Evolutionary conservation across 2,113 vertebrate species (phyloP), one percentile per base, ranked within the genome.

Genomic region (Nothoprocta perdicaria): DNA sequence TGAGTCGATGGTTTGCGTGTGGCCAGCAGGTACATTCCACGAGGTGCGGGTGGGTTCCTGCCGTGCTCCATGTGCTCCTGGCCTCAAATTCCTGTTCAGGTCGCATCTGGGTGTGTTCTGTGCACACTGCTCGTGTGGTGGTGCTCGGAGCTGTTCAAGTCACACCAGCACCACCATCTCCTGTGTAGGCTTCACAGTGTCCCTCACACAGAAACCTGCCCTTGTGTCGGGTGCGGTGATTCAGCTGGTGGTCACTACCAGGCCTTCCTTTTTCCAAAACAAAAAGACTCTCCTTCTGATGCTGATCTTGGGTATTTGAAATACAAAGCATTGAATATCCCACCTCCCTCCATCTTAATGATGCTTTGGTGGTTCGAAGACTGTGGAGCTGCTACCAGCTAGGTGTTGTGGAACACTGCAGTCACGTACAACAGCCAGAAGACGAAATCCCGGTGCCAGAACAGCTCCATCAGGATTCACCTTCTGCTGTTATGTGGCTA

Each of bases 181-280:
- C 55, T 24, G 35, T 0, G 0, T 1, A 41, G 27, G 38, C 3
- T 2, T 55, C n/a, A 26, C 62, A 68, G 53, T 7, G 10, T 23
- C 61, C 62, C 90, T 63, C n/a, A 5, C 68, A 26, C n/a, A 23
- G 61, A 53, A 57, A 31, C 62, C 31, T 50, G 57, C 57, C 29
- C 50, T 68, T 1, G 0, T 45, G 13, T 57, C 52, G 75, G 38
- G 10, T 57, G 63, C 33, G 48, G 35, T 68, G 13, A 11, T 84
- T 78, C 80, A 22, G 14, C 2, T 50, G 52, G 18, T 66, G 60
- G 26, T 27, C 86, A 48, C 71, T 63, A 22, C 12, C 74, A 81
- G 33, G 4, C 23, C 81, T 43, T 43, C 4, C 13, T 58, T 74
- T 78, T 76, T 61, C 66, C 55, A 29, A 45, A 84, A 13, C 22